A percentile compares a stretch with the other conserved stretches of the same genome.
phyloP scores from a whole-genome alignment of 2,888 invertebrate species.

The Labia minor region DNA sequence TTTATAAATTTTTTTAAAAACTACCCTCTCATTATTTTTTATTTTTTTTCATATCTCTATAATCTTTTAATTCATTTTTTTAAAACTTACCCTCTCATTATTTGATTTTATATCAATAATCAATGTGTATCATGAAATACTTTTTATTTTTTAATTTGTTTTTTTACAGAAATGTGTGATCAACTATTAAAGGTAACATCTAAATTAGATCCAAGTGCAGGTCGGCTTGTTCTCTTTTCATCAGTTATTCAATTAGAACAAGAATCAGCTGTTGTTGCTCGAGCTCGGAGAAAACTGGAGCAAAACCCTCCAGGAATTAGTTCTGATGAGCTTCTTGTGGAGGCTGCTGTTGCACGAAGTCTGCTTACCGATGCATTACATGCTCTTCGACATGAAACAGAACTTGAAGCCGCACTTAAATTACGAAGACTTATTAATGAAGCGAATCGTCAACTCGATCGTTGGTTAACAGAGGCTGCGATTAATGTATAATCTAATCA shows the following conservation, averaged over 20 bases:
- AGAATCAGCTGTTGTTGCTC: conserved; percentile 31
- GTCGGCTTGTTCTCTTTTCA: conserved; percentile 55
- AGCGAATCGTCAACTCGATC: background rate
- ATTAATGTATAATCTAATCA: background rate
- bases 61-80: no score
- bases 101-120: no score
- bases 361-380: conserved; percentile 20
- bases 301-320: conserved; percentile 20
- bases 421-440: background rate
- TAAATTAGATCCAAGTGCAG: conserved; percentile 33
- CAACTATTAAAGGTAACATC: conserved; percentile 33
- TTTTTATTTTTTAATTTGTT: no score
- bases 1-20: no score
- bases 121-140: no score
- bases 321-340: conserved; percentile 25
- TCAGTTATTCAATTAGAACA: conserved; percentile 69
- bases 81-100: no score
- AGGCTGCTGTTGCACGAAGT: conserved; percentile 26
- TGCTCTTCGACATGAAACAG: conserved; percentile 21
- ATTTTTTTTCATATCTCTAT: no score
- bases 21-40: no score
- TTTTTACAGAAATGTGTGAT: conserved; percentile 34
- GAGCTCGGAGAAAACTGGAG: conserved; percentile 27
- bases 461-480: background rate
- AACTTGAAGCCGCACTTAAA: conserved; percentile 8